Evolutionary conservation across 2,113 vertebrate genomes (phyloP).

Genomic region (Crotalus viridis): DNA sequence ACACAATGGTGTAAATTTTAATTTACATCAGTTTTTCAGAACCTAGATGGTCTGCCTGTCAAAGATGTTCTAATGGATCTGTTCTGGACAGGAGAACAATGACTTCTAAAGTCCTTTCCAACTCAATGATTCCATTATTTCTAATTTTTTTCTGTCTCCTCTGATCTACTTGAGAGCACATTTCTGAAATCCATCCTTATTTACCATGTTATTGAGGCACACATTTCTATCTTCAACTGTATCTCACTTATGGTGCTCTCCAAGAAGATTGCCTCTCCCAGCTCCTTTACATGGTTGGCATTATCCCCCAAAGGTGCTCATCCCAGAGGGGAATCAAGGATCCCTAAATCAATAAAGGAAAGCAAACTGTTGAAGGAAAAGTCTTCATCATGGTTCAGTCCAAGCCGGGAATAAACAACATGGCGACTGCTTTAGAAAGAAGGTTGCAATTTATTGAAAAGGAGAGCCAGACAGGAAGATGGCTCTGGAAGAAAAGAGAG

Average conservation of each 20-base stretch:
- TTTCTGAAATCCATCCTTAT: background rate
- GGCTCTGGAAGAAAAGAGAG: too few species aligned
- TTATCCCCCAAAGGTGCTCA: background rate
- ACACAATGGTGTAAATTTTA: background rate
- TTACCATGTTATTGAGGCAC: background rate
- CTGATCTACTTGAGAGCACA: background rate
- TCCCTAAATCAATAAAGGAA: background rate
- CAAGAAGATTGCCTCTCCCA: background rate
- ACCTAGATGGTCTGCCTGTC: background rate
- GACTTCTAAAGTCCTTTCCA: background rate
- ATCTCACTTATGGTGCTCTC: background rate
- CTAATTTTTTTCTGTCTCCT: background rate
- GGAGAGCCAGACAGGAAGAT: too few species aligned
- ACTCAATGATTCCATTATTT: background rate
- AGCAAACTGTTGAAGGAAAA: too few species aligned
- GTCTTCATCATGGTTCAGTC: too few species aligned
- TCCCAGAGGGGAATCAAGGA: background rate
- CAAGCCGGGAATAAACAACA: too few species aligned
- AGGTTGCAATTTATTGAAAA: too few species aligned
- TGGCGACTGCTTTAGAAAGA: too few species aligned
- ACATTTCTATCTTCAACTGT: background rate
- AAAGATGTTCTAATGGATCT: background rate
- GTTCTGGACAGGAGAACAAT: background rate
- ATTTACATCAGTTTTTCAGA: background rate
- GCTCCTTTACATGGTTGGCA: background rate